A percentile compares a stretch with the other conserved stretches of the same genome.
phyloP scores from a whole-genome alignment of 1,140 invertebrate species.

The Listronotus bonariensis region DNA sequence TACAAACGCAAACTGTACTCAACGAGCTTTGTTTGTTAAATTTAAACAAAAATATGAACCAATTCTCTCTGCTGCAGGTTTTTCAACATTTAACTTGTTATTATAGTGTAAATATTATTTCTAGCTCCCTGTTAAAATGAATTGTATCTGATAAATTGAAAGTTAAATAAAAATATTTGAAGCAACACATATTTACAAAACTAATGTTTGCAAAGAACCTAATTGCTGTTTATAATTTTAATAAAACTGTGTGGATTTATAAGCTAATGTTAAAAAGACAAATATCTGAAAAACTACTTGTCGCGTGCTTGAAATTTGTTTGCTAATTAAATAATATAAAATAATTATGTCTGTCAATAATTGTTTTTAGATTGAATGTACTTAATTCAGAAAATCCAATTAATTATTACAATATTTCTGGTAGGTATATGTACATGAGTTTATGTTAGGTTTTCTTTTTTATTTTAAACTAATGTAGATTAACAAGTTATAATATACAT shows the following conservation, averaged over 20 bases:
- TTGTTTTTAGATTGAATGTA: conserved; percentile 11
- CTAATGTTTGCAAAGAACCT: conserved; percentile 34
- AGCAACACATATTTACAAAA: conserved; percentile 35
- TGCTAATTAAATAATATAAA: conserved; percentile 36
- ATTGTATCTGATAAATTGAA: conserved; percentile 42
- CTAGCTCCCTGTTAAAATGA: conserved; percentile 31
- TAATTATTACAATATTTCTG: too few species aligned
- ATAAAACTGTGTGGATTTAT: conserved; percentile 28
- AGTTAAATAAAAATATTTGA: conserved; percentile 42
- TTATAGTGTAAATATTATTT: conserved; percentile 38
- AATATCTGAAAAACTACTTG: conserved; percentile 29
- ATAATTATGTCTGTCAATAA: conserved; percentile 38
- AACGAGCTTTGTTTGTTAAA: conserved; percentile 22
- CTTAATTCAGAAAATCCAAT: too few species aligned
- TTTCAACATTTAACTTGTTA: conserved; percentile 34
- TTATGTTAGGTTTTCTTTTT: too few species aligned
- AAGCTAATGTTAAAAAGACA: conserved; percentile 15
- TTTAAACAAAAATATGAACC: conserved; percentile 34
- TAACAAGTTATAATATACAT: too few species aligned
- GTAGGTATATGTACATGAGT: too few species aligned
- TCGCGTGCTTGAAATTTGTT: conserved; percentile 26
- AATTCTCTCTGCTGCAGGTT: conserved; percentile 19
- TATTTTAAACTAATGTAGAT: too few species aligned
- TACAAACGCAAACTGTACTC: conserved; percentile 10
- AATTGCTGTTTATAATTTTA: conserved; percentile 35